phyloP scores from a whole-genome alignment of 2,113 vertebrate species.

The Grantiella picta region DNA sequence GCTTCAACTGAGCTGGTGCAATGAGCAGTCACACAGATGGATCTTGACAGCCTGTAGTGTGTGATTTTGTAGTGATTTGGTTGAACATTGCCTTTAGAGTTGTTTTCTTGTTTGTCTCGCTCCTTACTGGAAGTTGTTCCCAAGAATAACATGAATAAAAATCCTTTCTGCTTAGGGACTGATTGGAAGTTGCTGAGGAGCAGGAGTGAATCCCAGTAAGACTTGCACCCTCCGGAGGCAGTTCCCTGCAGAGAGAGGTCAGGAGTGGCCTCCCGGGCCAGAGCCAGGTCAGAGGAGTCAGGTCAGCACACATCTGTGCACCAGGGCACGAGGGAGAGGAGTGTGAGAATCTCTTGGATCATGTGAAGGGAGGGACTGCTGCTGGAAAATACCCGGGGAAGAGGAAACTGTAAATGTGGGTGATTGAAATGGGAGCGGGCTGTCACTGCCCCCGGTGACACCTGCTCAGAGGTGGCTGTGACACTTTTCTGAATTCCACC shows the following conservation, averaged over 20 bases:
- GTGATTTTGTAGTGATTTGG: background rate
- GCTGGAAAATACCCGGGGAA: background rate
- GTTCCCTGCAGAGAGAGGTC: background rate
- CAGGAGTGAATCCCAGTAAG: background rate
- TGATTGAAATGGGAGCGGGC: background rate
- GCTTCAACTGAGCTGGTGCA: background rate
- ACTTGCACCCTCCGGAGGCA: background rate
- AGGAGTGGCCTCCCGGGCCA: background rate
- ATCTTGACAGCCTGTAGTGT: background rate
- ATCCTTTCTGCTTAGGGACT: background rate
- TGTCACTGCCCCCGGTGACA: fast-evolving
- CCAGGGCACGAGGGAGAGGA: background rate
- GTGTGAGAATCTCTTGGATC: background rate
- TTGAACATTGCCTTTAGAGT: background rate
- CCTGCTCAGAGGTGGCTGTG: fast-evolving
- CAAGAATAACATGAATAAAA: background rate
- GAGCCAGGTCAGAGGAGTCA: background rate
- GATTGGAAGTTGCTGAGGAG: background rate
- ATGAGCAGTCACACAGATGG: background rate
- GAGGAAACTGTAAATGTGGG: background rate
- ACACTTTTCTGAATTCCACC: background rate
- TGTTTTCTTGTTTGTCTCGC: background rate
- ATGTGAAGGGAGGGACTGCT: background rate
- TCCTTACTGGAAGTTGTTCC: background rate
- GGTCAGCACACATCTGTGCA: background rate